Base-by-base conservation (phyloP, 2,113 vertebrate genomes). In the Psilopsiagon aurifrons region DNA sequence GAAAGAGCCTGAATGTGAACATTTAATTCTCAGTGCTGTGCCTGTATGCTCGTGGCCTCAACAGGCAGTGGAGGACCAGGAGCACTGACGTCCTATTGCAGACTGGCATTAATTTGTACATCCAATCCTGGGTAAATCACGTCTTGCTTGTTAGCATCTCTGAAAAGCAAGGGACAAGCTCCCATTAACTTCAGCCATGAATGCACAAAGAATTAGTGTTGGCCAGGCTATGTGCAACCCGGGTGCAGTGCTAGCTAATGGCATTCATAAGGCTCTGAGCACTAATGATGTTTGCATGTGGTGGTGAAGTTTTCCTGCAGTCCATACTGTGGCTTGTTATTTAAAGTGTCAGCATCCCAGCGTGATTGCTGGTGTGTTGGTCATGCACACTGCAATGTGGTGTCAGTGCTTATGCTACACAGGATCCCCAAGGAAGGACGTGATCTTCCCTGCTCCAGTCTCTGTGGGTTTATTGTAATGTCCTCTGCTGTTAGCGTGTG, bases 151-250 rank as follows among this genome's bases (percentile, higher is more conserved):
- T 79, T 83, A 92, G 74, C 81, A 57, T 68, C 89, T 89, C 93
- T 94, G 93, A 73, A 79, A 85, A 92, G 87, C 92, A 49, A 89
- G 90, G 73, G 43, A 69, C 67, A 28, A 57, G 88, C 84, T 90
- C 70, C 84, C 81, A 80, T 87, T 87, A 87, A 28, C 78, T 85
- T 85, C 89, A 94, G 62, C 77, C 15, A 1, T n/a, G 87, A 73
- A 35, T 25, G 70, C 95, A 83, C 54, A 8, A 54, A 66, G 85
- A 49, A 67, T 91, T 69, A 73, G 84, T 75, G 57, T 35, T 78
- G 71, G 81, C 90, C 90, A 33, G 13, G 78, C 59, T 17, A 2
- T 78, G 84, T 70, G 2, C 69, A 52, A 29, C n/a, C 19, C 2
- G 79, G 70, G 75, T 35, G 67, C 90, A 54, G 64, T 11, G 71